These are phyloP conservation scores for Eumeta japonica DNA, from an alignment of 1,140 invertebrate species.

Conservation along the genomic window DNA sequence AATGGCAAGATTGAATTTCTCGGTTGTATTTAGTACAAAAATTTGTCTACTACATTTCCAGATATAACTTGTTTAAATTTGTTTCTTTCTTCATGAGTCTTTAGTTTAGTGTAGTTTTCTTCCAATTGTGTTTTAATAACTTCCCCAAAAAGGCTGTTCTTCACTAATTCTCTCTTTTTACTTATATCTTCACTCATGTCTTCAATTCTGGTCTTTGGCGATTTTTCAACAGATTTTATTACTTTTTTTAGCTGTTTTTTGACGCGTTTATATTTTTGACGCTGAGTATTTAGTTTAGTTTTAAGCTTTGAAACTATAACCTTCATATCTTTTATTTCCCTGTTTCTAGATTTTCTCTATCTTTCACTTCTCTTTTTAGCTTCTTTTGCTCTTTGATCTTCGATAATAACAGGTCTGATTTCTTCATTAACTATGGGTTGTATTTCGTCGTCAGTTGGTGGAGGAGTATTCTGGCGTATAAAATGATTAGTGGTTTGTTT, in stretches of 20 bases:
- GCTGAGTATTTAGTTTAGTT: constrained; percentile 17
- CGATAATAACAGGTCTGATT: constrained; percentile 1
- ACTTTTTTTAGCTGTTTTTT: constrained; percentile 14
- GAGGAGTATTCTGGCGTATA: constrained; percentile 8
- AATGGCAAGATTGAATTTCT: too few species aligned
- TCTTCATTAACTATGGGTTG: too few species aligned
- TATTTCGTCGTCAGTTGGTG: constrained; percentile 7
- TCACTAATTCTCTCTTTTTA: constrained; percentile 10
- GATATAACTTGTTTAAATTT: constrained; percentile 13
- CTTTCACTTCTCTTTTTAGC: constrained; percentile 14
- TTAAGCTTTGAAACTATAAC: constrained; percentile 7
- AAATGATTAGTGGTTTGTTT: constrained; percentile 7
- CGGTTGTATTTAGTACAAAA: too few species aligned
- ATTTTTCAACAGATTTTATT: constrained; percentile 12
- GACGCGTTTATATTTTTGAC: constrained; percentile 16
- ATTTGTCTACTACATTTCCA: constrained; percentile 14
- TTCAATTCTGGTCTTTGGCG: constrained; percentile 10
- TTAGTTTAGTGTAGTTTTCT: constrained; percentile 14
- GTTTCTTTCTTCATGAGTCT: constrained; percentile 12
- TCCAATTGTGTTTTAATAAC: constrained; percentile 16
- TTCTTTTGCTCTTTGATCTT: constrained; percentile 12
- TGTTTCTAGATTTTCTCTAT: constrained; percentile 15
- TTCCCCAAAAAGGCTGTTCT: constrained; percentile 18
- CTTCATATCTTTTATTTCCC: constrained; percentile 11
- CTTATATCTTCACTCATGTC: constrained; percentile 2